Conservation (phyloP, 2,113 vertebrate species). For the Mus spicilegus region DNA sequence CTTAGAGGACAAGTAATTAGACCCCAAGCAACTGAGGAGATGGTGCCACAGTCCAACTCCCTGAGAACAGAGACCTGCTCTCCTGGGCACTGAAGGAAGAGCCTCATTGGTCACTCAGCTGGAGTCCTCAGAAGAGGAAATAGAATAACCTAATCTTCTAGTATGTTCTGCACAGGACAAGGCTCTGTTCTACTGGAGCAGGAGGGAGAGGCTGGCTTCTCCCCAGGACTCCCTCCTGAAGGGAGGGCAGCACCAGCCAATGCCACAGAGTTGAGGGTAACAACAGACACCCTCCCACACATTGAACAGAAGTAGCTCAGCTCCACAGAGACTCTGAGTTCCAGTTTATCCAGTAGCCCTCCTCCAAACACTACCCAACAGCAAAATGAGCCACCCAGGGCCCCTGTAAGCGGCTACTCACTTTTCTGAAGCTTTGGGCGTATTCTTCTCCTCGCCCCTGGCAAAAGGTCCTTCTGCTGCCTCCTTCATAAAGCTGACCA, state of each 20-base stretch:
- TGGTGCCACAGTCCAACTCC: not conserved
- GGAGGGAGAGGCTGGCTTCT: not conserved
- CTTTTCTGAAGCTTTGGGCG: conserved; percentile 96
- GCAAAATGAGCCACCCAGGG: not conserved
- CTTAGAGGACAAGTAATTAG: not conserved
- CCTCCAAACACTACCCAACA: not conserved
- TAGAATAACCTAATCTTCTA: not conserved
- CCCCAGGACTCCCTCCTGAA: not conserved
- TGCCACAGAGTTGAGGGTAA: not conserved
- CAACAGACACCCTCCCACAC: not conserved
- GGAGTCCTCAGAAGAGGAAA: not conserved
- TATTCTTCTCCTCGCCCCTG: conserved; percentile 96
- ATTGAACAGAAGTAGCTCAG: not conserved
- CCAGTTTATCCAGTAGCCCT: not conserved
- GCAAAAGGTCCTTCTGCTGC: conserved; percentile 96
- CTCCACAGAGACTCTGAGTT: not conserved
- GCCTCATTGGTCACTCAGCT: not conserved
- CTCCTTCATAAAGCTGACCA: conserved; percentile 94
- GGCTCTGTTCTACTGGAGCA: not conserved
- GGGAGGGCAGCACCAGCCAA: not conserved
- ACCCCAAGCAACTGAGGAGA: not conserved
- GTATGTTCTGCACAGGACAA: not conserved
- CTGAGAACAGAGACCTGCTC: not conserved
- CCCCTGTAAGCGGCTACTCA: conserved; percentile 82
- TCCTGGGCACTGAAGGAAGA: not conserved